phyloP scores from a whole-genome alignment of 2,113 vertebrate genomes.

The Pteruthius melanotis region DNA sequence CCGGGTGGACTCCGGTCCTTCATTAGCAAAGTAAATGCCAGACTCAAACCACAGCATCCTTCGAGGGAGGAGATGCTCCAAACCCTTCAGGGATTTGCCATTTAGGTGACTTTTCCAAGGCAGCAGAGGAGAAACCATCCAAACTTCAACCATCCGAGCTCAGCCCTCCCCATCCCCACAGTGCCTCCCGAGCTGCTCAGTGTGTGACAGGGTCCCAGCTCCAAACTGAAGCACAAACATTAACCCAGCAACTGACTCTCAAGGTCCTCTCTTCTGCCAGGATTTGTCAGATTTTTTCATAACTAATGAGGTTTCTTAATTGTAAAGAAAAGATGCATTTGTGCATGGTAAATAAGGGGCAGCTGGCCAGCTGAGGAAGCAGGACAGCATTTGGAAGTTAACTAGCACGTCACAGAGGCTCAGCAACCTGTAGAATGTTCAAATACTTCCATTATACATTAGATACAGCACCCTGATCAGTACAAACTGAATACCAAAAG shows the following conservation, averaged over 20 bases:
- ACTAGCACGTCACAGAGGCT: background rate
- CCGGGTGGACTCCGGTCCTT: rapidly evolving
- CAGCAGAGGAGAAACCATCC: background rate
- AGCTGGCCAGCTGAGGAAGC: background rate
- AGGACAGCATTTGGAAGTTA: background rate
- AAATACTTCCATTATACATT: background rate
- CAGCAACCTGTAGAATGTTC: background rate
- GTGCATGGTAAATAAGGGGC: background rate
- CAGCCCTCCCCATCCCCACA: background rate
- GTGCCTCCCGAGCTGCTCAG: background rate
- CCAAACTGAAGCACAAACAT: background rate
- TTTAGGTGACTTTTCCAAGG: background rate
- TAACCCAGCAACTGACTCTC: background rate
- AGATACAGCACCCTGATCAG: background rate
- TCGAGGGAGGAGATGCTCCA: background rate
- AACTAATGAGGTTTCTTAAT: background rate
- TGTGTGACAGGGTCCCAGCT: background rate
- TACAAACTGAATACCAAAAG: conserved; percentile 13
- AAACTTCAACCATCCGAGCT: background rate
- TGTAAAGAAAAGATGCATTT: background rate
- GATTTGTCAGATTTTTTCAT: background rate
- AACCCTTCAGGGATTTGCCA: background rate
- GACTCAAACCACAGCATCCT: background rate
- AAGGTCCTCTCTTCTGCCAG: background rate
- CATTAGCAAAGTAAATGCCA: background rate